Conservation (phyloP, 2,797 vertebrate genomes). For the Labeo calbasu region DNA sequence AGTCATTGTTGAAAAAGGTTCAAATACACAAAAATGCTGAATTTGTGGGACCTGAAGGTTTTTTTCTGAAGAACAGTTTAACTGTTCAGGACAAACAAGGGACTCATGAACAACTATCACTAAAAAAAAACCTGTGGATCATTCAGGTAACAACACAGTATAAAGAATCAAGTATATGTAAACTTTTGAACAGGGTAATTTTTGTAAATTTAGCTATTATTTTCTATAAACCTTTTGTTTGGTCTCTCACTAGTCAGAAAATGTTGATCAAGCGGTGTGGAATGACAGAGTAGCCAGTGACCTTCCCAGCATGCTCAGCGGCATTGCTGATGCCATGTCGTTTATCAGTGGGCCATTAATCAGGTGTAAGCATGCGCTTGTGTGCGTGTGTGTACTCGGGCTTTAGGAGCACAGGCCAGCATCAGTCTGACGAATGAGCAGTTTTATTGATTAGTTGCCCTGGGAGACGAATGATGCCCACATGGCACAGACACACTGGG, state of each 20-base stretch:
- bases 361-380: conserved; percentile 76
- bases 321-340: conserved; percentile 75
- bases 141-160: too few relatives aligned
- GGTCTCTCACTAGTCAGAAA: conserved; percentile 36
- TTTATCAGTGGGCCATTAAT: conserved; percentile 92
- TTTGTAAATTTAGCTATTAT: too few relatives aligned
- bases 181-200: too few relatives aligned
- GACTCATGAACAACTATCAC: too few relatives aligned
- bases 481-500: conserved; percentile 91
- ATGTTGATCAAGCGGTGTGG: conserved; percentile 55
- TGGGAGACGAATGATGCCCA: conserved; percentile 91
- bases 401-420: conserved; percentile 52
- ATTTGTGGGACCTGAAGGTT: too few relatives aligned
- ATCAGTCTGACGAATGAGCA: conserved; percentile 86
- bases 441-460: conserved; percentile 96
- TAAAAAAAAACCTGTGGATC: too few relatives aligned
- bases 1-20: too few relatives aligned
- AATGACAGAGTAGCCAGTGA: conserved; percentile 77
- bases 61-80: too few relatives aligned
- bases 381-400: conserved; percentile 71
- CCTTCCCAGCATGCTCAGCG: conserved; percentile 78
- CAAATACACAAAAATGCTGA: too few relatives aligned
- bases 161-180: too few relatives aligned
- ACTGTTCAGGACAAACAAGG: too few relatives aligned
- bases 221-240: conserved; percentile 17